Base-by-base conservation (phyloP, 2,888 invertebrate genomes). In the Cerceris rybyensis region DNA sequence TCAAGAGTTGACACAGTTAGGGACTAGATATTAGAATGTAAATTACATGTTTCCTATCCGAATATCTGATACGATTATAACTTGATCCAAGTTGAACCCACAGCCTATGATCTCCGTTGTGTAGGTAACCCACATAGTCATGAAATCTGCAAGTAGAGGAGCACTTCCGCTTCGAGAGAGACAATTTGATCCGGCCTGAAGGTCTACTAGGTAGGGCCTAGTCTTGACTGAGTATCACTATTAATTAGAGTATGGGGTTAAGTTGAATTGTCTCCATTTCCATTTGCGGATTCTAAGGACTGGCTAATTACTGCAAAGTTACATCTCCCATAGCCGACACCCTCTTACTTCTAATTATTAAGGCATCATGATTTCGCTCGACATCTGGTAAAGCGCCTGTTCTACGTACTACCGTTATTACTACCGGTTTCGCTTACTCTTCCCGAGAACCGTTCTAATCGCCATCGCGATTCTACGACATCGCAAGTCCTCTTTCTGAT, bases 231-330 rank as follows among this genome's bases (percentile, higher is more conserved):
- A 69, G 85, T 88, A 88, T 88, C 88, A 83, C 86, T 89, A 89
- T 90, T 89, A 90, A 90, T 90, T 90, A 90, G 86, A 85, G 74
- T 78, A 75, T 43, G 77, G 75, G 78, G 79, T 75, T 82, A 87
- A 87, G 86, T 85, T 85, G 82, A 87, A 84, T 86, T 87, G 88
- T 88, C 88, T 87, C 84, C 81, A 80, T 85, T 83, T 82, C 81
- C 83, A 74, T 81, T 82, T 69, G 81, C 80, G 79, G 81, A 68
- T 78, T 73, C 81, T 77, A 83, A 85, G 85, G 80, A 83, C 84
- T 80, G 83, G 81, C 86, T 88, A 89, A 90, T 90, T 90, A 89
- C 84, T 73, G 75, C 68, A 68, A 86, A 87, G 86, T 88, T 88
- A 87, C 86, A 85, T 80, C 67, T 76, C 76, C 64, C 70, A 61